Base-by-base conservation (phyloP, 2,797 vertebrate genomes). In the Hippocampus kuda region DNA sequence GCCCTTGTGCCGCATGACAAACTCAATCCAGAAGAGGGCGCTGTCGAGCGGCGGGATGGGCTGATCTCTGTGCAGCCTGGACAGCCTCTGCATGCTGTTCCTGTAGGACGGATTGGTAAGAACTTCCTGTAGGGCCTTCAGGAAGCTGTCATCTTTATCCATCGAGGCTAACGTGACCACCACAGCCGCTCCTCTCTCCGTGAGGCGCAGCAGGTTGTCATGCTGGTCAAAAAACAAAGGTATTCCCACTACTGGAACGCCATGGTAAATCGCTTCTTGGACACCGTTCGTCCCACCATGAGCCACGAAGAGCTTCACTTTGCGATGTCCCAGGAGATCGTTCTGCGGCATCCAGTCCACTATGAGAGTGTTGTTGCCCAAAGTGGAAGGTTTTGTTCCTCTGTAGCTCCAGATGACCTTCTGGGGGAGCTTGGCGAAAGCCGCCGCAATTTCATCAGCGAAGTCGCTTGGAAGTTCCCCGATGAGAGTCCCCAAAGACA, bases 301-400 rank as follows among this genome's bases (percentile, higher is more conserved):
- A 72, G 86, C 79, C 22, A 92, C 88, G 71, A 91, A 91, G 2
- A 77, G 24, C 68, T 81, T 88, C 0, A 69, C 74, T 38, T 89
- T 87, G 0, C 83, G 82, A 66, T 91, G 88, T 77, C 89, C 88
- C 5, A 91, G 44, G 9, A 92, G 85, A 48, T 92, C 88, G 51
- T 83, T 91, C 76, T 92, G 91, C 6, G 89, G 90, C 78, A 91
- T 78, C 90, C 90, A 91, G 68, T 89, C 82, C 0, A 89, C 82
- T 1, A 91, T 24, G 22, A 89, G 72, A 61, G 91, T 91, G 77
- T 92, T 92, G 81, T 86, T 87, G 27, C 89, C 90, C 56, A 91
- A 70, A 49, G 73, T 72, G 3, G 77, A 65, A 18, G 90, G 89
- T 57, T 42, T 87, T 5, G 73, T 70, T 2, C 90, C 90, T 64